These are phyloP conservation scores for Chrysocyon brachyurus DNA, from an alignment of 2,797 vertebrate genomes.

Conservation along the genomic window DNA sequence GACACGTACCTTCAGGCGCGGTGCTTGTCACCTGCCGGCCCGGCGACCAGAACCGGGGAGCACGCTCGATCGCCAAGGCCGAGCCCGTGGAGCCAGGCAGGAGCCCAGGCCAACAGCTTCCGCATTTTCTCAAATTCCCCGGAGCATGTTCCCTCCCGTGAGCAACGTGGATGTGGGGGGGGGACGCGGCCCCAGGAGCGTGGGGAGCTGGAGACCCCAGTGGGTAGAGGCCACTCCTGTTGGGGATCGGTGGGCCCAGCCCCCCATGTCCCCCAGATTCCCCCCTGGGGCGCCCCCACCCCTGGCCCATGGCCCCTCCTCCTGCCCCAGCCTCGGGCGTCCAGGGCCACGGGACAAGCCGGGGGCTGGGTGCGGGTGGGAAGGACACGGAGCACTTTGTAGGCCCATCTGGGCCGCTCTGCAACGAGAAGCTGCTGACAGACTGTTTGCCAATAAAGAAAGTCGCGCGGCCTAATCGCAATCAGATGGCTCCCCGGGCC, in stretches of 20 bases:
- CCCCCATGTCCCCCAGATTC: too few relatives aligned
- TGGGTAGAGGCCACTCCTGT: too few relatives aligned
- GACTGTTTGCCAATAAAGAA: slow-evolving; percentile 91
- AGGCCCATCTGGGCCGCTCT: slow-evolving; percentile 90
- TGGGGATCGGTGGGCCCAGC: too few relatives aligned
- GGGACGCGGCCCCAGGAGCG: slow-evolving; percentile 70
- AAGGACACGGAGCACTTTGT: slow-evolving; percentile 86
- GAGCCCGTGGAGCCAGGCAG: too few relatives aligned
- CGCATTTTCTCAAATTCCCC: not conserved
- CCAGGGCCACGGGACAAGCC: not conserved
- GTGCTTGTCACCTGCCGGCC: too few relatives aligned
- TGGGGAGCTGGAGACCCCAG: too few relatives aligned
- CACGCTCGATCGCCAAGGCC: too few relatives aligned
- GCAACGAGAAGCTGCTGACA: slow-evolving; percentile 90
- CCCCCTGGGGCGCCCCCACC: too few relatives aligned
- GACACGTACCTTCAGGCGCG: too few relatives aligned
- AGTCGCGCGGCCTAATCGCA: slow-evolving; percentile 88
- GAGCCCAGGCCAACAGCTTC: not conserved
- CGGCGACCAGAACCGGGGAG: too few relatives aligned
- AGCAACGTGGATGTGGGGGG: slow-evolving; percentile 61
- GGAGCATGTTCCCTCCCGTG: not conserved
- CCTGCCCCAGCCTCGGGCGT: too few relatives aligned
- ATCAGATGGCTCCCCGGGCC: slow-evolving; percentile 89
- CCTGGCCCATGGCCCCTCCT: too few relatives aligned
- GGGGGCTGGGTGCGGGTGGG: slow-evolving; percentile 68